Percentiles rank a stretch among this genome's conserved stretches.
Conservation (phyloP, 2,888 invertebrate species). For the Gastrophysa polygoni region DNA sequence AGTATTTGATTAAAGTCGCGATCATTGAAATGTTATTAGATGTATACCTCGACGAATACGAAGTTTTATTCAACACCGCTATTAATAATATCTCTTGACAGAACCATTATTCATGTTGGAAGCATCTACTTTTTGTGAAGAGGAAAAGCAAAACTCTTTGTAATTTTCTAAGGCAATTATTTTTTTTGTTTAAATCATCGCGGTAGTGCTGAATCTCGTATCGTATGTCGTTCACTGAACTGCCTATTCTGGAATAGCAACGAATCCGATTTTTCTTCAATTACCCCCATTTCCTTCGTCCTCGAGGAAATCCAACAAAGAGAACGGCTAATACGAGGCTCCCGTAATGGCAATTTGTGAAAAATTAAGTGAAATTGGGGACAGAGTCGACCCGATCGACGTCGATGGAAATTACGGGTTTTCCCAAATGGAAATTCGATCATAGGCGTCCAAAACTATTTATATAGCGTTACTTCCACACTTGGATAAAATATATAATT, state of each 20-base stretch:
- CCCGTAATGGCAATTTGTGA: constrained; percentile 14
- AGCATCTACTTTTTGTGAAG: not conserved
- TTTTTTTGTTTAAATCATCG: not conserved
- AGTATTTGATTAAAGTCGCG: too few species aligned
- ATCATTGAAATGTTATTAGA: too few species aligned
- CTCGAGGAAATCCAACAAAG: constrained; percentile 11
- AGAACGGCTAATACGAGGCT: constrained; percentile 17
- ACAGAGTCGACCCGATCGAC: not conserved
- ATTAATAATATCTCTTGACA: not conserved
- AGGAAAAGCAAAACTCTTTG: not conserved
- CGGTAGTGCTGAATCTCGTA: not conserved
- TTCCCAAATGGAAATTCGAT: not conserved
- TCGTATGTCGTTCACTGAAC: not conserved
- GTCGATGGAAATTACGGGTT: constrained; percentile 9
- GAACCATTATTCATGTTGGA: not conserved
- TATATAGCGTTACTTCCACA: too few species aligned
- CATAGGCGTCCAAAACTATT: too few species aligned
- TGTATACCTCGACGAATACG: too few species aligned
- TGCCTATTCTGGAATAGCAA: not conserved
- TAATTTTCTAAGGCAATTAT: not conserved
- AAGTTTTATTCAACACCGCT: not conserved
- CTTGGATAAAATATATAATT: too few species aligned
- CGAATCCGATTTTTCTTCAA: constrained; percentile 19
- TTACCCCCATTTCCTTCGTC: constrained; percentile 11
- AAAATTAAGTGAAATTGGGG: constrained; percentile 19